phyloP scores from a whole-genome alignment of 2,797 vertebrate genomes.

The Acanthis flammea region DNA sequence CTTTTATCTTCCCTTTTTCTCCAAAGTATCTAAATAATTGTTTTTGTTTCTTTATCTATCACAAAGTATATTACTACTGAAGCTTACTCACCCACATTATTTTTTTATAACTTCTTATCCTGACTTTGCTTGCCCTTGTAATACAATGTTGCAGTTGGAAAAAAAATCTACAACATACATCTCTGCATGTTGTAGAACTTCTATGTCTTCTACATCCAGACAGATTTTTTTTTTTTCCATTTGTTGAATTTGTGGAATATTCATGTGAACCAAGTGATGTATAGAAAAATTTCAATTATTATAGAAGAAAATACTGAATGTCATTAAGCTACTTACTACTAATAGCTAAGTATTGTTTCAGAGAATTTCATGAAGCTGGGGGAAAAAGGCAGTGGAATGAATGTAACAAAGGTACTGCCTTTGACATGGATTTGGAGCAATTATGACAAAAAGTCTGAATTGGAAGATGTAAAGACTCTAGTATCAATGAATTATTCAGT shows the following conservation, averaged over 20 bases:
- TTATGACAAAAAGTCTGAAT: not conserved
- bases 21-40: constrained; percentile 8
- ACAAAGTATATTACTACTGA: not conserved
- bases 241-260: not conserved
- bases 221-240: not conserved
- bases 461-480: not conserved
- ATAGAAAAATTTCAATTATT: not conserved
- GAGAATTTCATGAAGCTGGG: not conserved
- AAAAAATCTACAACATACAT: not conserved
- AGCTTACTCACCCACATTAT: not conserved
- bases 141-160: not conserved
- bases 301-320: not conserved
- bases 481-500: not conserved
- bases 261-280: not conserved
- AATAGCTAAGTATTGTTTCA: not conserved
- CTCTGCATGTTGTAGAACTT: not conserved
- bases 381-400: not conserved
- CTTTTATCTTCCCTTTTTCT: constrained; percentile 21
- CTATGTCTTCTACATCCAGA: not conserved
- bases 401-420: not conserved
- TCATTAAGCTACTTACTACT: not conserved
- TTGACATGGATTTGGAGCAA: not conserved
- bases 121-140: constrained; percentile 11
- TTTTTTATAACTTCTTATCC: not conserved
- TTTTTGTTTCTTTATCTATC: not conserved